phyloP scores from a whole-genome alignment of 2,797 vertebrate species.

The Cygnus olor region DNA sequence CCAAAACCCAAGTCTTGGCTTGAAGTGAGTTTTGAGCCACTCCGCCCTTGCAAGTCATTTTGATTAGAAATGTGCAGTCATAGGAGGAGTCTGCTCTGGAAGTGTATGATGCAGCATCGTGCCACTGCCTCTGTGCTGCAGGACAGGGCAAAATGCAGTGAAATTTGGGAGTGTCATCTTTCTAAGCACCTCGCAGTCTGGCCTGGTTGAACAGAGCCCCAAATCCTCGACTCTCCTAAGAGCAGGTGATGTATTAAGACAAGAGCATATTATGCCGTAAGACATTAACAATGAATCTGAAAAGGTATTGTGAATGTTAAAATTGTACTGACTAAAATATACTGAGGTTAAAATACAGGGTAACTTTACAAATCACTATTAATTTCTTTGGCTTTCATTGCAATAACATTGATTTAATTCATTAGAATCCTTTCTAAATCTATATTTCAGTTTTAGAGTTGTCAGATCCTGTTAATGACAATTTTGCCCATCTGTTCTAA shows the following conservation, averaged over 20 bases:
- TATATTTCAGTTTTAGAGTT: conserved; percentile 90
- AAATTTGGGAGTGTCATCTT: background rate
- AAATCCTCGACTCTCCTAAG: background rate
- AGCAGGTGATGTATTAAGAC: conserved; percentile 69
- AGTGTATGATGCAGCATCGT: background rate
- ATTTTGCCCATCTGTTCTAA: conserved; percentile 87
- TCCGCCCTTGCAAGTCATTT: background rate
- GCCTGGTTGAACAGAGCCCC: background rate
- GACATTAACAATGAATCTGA: conserved; percentile 72
- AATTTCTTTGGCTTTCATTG: conserved; percentile 84
- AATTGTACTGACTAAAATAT: conserved; percentile 77
- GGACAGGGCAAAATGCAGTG: background rate
- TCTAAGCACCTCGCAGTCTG: background rate
- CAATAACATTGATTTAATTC: conserved; percentile 89
- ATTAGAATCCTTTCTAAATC: conserved; percentile 85
- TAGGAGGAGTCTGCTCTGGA: background rate
- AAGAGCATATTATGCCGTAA: conserved; percentile 51
- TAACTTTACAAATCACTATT: conserved; percentile 87
- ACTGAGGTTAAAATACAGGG: conserved; percentile 82
- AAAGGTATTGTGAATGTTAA: conserved; percentile 74
- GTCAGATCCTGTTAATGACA: conserved; percentile 88
- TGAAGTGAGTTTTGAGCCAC: background rate
- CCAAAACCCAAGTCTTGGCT: background rate
- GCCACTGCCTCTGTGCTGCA: background rate
- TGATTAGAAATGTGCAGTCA: background rate